Conservation (phyloP, 2,888 invertebrate species). For the Cephus pygmeus region DNA sequence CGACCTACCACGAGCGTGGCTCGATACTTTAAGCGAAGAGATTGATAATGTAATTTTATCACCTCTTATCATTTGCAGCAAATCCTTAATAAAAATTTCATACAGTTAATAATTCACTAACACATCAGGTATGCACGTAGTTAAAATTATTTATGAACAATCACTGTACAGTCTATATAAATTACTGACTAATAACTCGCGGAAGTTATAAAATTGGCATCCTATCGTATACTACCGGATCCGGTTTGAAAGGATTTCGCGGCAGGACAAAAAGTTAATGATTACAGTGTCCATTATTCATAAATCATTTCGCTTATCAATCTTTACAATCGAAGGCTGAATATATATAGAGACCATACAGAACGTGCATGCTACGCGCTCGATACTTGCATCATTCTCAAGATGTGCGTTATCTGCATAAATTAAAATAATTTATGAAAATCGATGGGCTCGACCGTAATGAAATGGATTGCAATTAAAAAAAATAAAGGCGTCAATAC, state of each 20-base stretch:
- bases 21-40: no score
- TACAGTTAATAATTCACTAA: not conserved
- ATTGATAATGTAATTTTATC: no score
- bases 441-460: not conserved
- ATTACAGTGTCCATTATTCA: conserved; percentile 23
- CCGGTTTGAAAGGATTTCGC: conserved; percentile 36
- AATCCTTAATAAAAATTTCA: no score
- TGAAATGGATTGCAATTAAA: not conserved
- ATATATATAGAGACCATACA: conserved; percentile 7
- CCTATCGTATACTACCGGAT: conserved; percentile 26
- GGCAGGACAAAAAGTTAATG: conserved; percentile 9
- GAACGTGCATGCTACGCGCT: conserved; percentile 11
- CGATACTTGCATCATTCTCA: not conserved
- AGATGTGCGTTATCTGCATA: not conserved
- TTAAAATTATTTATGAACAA: not conserved
- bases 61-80: no score
- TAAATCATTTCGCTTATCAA: conserved; percentile 34
- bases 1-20: no score
- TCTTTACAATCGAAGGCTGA: conserved; percentile 32
- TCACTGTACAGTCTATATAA: not conserved
- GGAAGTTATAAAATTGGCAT: conserved; percentile 20
- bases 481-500: not conserved
- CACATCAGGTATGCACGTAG: not conserved
- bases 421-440: not conserved
- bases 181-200: not conserved